phyloP scores from a whole-genome alignment of 2,797 vertebrate species.

The Phalanger gymnotis region DNA sequence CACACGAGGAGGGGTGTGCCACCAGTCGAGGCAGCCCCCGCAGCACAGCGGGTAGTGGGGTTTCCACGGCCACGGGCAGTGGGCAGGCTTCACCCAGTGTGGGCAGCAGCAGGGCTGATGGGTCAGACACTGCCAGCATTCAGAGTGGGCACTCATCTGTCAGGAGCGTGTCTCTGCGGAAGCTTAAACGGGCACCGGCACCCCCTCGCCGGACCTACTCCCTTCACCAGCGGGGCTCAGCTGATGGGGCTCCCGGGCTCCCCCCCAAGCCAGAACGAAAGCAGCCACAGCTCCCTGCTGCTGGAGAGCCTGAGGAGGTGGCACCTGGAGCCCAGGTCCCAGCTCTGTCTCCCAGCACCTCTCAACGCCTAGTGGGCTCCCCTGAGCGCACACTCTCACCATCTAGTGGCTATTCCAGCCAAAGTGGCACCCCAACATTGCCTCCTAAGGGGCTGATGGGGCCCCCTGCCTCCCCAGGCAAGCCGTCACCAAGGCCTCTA shows the following conservation, averaged over 20 bases:
- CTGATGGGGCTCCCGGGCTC: slow-evolving; percentile 81
- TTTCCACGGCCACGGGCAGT: slow-evolving; percentile 74
- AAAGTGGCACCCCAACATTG: slow-evolving; percentile 95
- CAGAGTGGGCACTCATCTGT: slow-evolving; percentile 87
- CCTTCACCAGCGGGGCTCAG: slow-evolving; percentile 83
- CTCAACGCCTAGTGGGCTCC: slow-evolving; percentile 82
- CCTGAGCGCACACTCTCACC: slow-evolving; percentile 96
- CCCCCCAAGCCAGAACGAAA: slow-evolving; percentile 84
- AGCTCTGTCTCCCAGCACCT: slow-evolving; percentile 79
- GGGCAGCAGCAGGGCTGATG: slow-evolving; percentile 78
- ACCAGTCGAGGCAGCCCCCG: not conserved
- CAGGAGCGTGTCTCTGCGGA: slow-evolving; percentile 92
- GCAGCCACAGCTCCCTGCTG: slow-evolving; percentile 61
- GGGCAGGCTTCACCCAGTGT: slow-evolving; percentile 79
- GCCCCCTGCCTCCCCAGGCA: slow-evolving; percentile 87
- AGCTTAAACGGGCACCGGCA: slow-evolving; percentile 91
- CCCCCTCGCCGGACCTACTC: slow-evolving; percentile 92
- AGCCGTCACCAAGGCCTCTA: slow-evolving; percentile 86
- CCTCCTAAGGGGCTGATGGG: slow-evolving; percentile 88
- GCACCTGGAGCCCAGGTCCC: slow-evolving; percentile 66
- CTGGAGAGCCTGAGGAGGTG: slow-evolving; percentile 71
- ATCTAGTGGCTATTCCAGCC: slow-evolving; percentile 98
- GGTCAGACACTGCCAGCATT: slow-evolving; percentile 85
- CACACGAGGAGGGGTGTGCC: slow-evolving; percentile 78
- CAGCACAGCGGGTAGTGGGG: slow-evolving; percentile 64